Percentiles rank a stretch among this genome's conserved stretches.
Evolutionary conservation across 2,888 invertebrate species (phyloP).

Genomic region (Mimumesa dahlbomi): DNA sequence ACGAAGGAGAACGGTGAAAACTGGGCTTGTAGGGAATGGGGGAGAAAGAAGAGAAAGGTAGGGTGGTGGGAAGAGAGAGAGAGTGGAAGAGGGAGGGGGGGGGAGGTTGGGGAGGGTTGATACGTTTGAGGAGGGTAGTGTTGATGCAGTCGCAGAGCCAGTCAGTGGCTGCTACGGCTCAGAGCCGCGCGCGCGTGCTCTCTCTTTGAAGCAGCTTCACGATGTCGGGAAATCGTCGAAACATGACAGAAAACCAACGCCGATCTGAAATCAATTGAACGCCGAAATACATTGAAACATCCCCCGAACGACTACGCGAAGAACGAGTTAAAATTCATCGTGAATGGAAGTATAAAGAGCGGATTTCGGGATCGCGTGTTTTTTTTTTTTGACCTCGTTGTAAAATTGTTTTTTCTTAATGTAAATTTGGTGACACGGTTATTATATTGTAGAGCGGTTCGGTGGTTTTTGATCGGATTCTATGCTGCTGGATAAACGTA

Average conservation of each 20-base stretch:
- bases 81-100: slow-evolving; percentile 17
- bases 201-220: slow-evolving; percentile 28
- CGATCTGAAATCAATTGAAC: neutral
- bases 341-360: neutral
- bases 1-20: neutral
- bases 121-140: slow-evolving; percentile 71
- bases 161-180: slow-evolving; percentile 77
- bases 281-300: neutral
- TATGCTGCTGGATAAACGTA: too few relatives aligned
- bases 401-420: too few relatives aligned
- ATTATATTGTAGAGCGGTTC: neutral
- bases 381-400: neutral
- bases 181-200: slow-evolving; percentile 70
- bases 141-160: slow-evolving; percentile 71
- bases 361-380: neutral
- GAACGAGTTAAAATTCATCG: neutral
- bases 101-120: slow-evolving; percentile 56
- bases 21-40: slow-evolving; percentile 18
- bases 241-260: slow-evolving; percentile 46
- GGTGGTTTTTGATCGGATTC: too few relatives aligned
- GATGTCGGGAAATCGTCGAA: slow-evolving; percentile 10
- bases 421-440: neutral
- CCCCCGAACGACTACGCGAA: neutral
- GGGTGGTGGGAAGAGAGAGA: slow-evolving; percentile 31
- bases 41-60: slow-evolving; percentile 26